A percentile compares a stretch with the other conserved stretches of the same genome.
phyloP scores from a whole-genome alignment of 1,140 invertebrate genomes.

The Physella acuta region DNA sequence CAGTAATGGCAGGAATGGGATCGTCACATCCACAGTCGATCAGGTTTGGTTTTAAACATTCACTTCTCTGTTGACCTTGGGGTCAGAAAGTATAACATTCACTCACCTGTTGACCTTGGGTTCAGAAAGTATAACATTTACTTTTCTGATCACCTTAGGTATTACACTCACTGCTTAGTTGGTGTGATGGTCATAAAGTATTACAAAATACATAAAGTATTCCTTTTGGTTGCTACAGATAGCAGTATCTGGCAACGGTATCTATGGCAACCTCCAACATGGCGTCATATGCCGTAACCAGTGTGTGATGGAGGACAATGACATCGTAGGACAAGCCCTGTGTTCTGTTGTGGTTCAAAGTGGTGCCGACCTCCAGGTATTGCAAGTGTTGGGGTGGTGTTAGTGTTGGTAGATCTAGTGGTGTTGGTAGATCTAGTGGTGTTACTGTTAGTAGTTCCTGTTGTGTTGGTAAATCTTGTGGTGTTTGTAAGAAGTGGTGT shows the following conservation, averaged over 20 bases:
- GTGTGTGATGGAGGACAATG: conserved; percentile 38
- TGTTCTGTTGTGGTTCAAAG: conserved; percentile 34
- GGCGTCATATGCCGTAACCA: conserved; percentile 35
- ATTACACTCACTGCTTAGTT: no score
- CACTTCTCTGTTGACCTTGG: no score
- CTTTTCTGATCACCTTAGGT: no score
- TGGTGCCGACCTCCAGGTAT: background rate
- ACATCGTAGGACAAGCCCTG: conserved; percentile 39
- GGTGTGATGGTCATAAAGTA: no score
- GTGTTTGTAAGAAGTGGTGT: background rate
- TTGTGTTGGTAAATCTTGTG: background rate
- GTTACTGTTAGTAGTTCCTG: background rate
- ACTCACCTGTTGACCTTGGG: no score
- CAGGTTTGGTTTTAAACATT: no score
- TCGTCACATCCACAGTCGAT: conserved; percentile 34
- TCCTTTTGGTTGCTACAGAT: conserved; percentile 26
- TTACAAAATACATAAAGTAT: background rate
- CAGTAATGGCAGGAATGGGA: conserved; percentile 42
- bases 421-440: no score
- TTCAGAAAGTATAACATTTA: no score
- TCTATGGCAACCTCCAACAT: conserved; percentile 43
- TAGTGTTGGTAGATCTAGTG: background rate
- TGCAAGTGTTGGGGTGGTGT: background rate
- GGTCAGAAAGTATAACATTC: no score
- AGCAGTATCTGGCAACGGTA: conserved; percentile 39